A percentile compares a stretch with the other conserved stretches of the same genome.
Evolutionary conservation across 2,113 vertebrate species (phyloP).

Genomic region (Saimiri boliviensis): DNA sequence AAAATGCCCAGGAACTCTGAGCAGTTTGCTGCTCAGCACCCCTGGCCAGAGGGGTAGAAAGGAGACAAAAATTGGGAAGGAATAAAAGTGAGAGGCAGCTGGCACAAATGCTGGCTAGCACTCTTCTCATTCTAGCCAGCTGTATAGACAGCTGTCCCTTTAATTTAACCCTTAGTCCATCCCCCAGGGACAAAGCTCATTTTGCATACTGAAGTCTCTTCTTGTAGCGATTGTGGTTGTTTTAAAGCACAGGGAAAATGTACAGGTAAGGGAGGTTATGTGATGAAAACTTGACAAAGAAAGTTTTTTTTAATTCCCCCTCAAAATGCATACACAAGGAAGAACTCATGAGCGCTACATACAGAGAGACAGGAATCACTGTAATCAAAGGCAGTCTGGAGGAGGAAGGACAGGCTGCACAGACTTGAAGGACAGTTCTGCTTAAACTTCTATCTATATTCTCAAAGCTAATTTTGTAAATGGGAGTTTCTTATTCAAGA

Average conservation of each 20-base stretch:
- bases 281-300: conserved; percentile 7
- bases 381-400: conserved; percentile 19
- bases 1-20: conserved; percentile 7
- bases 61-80: conserved; percentile 26
- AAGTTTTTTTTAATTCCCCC: neutral
- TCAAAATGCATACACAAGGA: neutral
- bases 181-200: conserved; percentile 10
- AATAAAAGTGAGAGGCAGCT: conserved; percentile 54
- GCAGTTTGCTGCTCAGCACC: neutral
- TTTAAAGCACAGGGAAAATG: conserved; percentile 21
- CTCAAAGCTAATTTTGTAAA: conserved; percentile 48
- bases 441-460: conserved; percentile 52
- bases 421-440: conserved; percentile 27
- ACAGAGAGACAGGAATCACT: neutral
- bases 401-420: conserved; percentile 6
- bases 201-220: conserved; percentile 43
- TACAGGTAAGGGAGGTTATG: conserved; percentile 2
- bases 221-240: conserved; percentile 10
- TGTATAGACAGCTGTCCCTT: conserved; percentile 69
- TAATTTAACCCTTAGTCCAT: conserved; percentile 65
- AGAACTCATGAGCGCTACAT: neutral
- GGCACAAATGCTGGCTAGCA: conserved; percentile 12
- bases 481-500: conserved; percentile 49
- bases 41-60: conserved; percentile 41
- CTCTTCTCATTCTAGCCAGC: conserved; percentile 33